Percentiles rank a stretch among this genome's conserved stretches.
Conservation (phyloP, 2,888 invertebrate genomes). For the Ormyrus thymus region DNA sequence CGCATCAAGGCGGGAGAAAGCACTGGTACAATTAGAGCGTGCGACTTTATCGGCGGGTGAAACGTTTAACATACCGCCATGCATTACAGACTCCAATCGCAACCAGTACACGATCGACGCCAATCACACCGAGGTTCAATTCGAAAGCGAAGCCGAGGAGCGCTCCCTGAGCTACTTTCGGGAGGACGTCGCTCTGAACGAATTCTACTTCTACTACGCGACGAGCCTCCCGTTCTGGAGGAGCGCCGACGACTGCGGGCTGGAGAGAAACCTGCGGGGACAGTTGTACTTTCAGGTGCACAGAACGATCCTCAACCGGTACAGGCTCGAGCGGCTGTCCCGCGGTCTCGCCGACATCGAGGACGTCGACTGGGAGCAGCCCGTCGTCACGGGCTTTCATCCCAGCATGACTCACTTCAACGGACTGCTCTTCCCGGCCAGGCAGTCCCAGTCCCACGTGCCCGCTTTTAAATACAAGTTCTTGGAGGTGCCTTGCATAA, state of each 20-base stretch:
- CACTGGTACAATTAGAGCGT: slow-evolving; percentile 50
- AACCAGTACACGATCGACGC: slow-evolving; percentile 78
- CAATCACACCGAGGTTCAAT: slow-evolving; percentile 77
- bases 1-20: slow-evolving; percentile 63
- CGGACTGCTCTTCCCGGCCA: slow-evolving; percentile 77
- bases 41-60: background rate
- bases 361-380: slow-evolving; percentile 77
- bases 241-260: slow-evolving; percentile 75
- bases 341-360: slow-evolving; percentile 80
- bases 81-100: slow-evolving; percentile 52
- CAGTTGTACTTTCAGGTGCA: slow-evolving; percentile 81
- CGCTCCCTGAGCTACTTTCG: slow-evolving; percentile 81
- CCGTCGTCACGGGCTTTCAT: slow-evolving; percentile 77
- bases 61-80: background rate
- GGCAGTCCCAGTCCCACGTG: slow-evolving; percentile 57
- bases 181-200: slow-evolving; percentile 83
- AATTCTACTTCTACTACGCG: slow-evolving; percentile 80
- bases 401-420: slow-evolving; percentile 79
- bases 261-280: slow-evolving; percentile 78
- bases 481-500: slow-evolving; percentile 55
- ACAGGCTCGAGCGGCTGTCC: slow-evolving; percentile 81
- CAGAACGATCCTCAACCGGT: slow-evolving; percentile 81
- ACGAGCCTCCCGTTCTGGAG: slow-evolving; percentile 82
- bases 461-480: slow-evolving; percentile 59
- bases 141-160: slow-evolving; percentile 73